phyloP scores from a whole-genome alignment of 2,797 vertebrate species.

The Euphonia xanthogaster region DNA sequence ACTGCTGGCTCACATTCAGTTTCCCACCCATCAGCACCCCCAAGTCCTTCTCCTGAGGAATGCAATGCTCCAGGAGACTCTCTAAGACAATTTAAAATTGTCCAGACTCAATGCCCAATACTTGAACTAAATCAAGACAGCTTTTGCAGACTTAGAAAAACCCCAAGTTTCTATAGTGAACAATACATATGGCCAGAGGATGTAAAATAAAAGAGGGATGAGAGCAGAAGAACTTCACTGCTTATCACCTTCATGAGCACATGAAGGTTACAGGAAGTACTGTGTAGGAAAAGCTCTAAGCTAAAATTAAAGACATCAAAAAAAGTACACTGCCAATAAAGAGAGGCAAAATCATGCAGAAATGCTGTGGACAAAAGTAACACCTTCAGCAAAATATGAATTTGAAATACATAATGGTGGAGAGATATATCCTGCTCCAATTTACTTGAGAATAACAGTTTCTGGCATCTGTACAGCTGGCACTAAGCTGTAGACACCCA shows the following conservation, averaged over 20 bases:
- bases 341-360: neutral
- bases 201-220: neutral
- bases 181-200: neutral
- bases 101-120: neutral
- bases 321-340: neutral
- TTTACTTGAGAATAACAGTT: neutral
- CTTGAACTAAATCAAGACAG: neutral
- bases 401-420: neutral
- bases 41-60: neutral
- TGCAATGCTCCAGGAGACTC: neutral
- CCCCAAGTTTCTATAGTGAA: neutral
- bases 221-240: neutral
- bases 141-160: neutral
- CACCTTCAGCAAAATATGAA: neutral
- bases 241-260: neutral
- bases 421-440: neutral
- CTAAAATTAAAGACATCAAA: neutral
- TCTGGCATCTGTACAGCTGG: neutral
- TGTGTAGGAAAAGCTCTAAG: neutral
- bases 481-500: neutral
- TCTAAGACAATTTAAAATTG: neutral
- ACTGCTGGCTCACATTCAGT: accelerated
- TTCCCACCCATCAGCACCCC: neutral
- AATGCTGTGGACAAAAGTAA: neutral
- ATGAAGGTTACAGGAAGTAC: neutral